Base-by-base conservation (phyloP, 37 sponge, comb jelly and placozoan genomes). In the Petrosia ficiformis region DNA sequence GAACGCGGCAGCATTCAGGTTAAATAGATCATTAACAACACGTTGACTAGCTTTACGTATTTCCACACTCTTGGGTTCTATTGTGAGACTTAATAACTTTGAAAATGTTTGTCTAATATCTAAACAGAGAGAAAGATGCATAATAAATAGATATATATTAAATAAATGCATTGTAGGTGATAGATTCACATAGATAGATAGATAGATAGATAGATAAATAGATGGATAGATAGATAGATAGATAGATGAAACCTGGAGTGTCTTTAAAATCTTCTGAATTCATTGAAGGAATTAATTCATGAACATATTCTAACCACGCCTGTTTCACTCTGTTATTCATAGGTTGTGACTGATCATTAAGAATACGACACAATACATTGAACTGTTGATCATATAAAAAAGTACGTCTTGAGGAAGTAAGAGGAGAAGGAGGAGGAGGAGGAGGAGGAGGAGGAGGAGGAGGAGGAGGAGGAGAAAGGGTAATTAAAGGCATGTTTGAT, bases 21-120 rank as follows among this genome's bases (percentile, higher is more conserved):
- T 82, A 74, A 90, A 94, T 29, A 94, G 57, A 42, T 57, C 72
- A 1, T 74, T 75, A 33, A 94, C 35, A 37, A 57, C 81, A 26
- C 44, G 79, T 72, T 83, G 82, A 42, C 81, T 79, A 4, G 44
- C 57, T 44, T 73, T 76, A 43, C 91, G 67, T 2, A 94, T 59
- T 52, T 86, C 95, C 1, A 61, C 77, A 73, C 91, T 94, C 65
- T 86, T 86, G 14, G 91, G 91, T 42, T 94, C 95, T 10, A 72
- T 57, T 1, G 85, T 86, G 64, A 83, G 43, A 44, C 67, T 58
- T 29, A 94, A 44, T 0, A 94, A 64, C 35, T 79, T 89, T 6
- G 77, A 29, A 28, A 93, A 31, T 14, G 86, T 87, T 44, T 82
- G 87, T 31, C 87, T 44, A n/a, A 68, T 87, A 1, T 88, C 93